A percentile compares a stretch with the other conserved stretches of the same genome.
Evolutionary conservation across 1,140 invertebrate species (phyloP).

Genomic region (Charaxes varanes): DNA sequence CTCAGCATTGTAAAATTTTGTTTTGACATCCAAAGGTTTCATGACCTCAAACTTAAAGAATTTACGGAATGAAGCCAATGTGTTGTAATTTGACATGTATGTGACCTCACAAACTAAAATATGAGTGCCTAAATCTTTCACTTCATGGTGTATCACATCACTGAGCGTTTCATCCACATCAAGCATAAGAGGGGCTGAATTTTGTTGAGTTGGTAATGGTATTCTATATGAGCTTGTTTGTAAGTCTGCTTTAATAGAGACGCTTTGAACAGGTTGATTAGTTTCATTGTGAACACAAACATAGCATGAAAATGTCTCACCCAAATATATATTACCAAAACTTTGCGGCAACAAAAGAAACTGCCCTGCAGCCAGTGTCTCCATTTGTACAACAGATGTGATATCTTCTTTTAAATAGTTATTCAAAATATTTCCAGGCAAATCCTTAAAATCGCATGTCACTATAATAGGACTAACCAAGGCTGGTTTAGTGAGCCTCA

Average conservation of each 20-base stretch:
- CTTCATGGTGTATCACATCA: constrained; percentile 97
- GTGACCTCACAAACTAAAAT: constrained; percentile 98
- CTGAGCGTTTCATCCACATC: constrained; percentile 91
- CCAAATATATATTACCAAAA: constrained; percentile 89
- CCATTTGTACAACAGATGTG: constrained; percentile 83
- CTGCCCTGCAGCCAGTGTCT: constrained; percentile 89
- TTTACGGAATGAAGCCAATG: constrained; percentile 89
- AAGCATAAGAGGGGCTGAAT: constrained; percentile 79
- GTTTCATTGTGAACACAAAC: constrained; percentile 98
- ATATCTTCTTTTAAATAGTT: constrained; percentile 86
- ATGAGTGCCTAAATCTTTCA: constrained; percentile 97
- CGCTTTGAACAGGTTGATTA: constrained; percentile 85
- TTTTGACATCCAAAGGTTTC: constrained; percentile 98
- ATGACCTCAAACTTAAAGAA: constrained; percentile 99
- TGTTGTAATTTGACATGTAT: constrained; percentile 84
- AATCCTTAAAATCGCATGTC: constrained; percentile 88
- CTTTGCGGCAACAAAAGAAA: constrained; percentile 95
- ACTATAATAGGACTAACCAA: constrained; percentile 86
- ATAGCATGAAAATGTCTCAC: constrained; percentile 98
- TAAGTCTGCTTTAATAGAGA: constrained; percentile 91
- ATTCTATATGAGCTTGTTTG: constrained; percentile 94
- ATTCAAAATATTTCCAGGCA: constrained; percentile 86
- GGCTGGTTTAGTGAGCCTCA: constrained; percentile 92
- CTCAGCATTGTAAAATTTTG: constrained; percentile 98
- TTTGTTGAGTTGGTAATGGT: constrained; percentile 79